These are phyloP conservation scores for Tragopan temminckii DNA, from an alignment of 2,797 vertebrate species.

Conservation along the genomic window DNA sequence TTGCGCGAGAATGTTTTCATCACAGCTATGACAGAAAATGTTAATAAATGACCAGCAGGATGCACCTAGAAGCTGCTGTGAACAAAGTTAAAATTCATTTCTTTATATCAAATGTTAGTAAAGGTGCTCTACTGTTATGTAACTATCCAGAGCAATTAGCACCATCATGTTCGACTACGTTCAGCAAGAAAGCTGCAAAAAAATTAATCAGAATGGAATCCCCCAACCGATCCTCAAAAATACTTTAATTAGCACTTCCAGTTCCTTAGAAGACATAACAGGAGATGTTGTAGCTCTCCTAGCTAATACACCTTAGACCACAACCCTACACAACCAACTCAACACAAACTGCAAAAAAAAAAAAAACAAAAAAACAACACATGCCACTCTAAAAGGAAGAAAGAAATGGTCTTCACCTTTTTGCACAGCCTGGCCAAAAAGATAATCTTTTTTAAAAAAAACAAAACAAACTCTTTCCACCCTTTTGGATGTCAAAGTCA, in stretches of 20 bases:
- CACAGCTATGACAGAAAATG: neutral
- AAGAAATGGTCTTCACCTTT: neutral
- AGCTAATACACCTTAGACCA: neutral
- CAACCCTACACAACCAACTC: too few species aligned
- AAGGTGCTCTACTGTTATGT: neutral
- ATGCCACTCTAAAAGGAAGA: rapidly evolving
- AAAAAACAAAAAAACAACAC: too few species aligned
- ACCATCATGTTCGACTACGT: neutral
- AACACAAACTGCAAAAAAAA: too few species aligned
- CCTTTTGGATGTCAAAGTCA: rapidly evolving
- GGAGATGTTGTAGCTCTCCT: rapidly evolving
- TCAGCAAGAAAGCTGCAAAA: neutral
- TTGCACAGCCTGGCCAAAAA: rapidly evolving
- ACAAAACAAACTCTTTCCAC: neutral
- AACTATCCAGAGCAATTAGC: neutral
- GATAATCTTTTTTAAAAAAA: neutral
- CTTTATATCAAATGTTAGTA: neutral
- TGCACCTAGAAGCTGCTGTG: neutral
- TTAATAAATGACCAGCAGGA: neutral
- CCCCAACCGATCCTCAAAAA: neutral
- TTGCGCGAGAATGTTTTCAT: neutral
- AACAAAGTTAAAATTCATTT: neutral
- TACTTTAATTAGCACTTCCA: neutral
- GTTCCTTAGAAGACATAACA: neutral
- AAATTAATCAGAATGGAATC: rapidly evolving